Evolutionary conservation across 2,888 invertebrate genomes (phyloP), one percentile per base, ranked within the genome.

Genomic region (Coelopa pilipes): DNA sequence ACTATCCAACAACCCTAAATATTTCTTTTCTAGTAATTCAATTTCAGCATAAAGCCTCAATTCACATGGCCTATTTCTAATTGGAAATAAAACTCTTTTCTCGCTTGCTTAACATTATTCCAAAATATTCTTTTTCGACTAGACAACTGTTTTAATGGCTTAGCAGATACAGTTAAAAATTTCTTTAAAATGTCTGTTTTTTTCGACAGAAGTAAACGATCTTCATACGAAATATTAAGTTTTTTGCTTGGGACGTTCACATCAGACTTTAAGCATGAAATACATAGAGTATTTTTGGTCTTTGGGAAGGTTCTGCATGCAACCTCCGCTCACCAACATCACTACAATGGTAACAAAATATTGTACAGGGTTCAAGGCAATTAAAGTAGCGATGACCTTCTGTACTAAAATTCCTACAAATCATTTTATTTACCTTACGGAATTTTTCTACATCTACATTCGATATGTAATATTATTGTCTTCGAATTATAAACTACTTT

Each of bases 1-100:
- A n/a, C n/a, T n/a, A n/a, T n/a, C n/a, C n/a, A n/a, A n/a, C n/a
- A n/a, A n/a, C n/a, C n/a, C n/a, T n/a, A n/a, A n/a, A n/a, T n/a
- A n/a, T n/a, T n/a, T n/a, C n/a, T n/a, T n/a, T n/a, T n/a, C n/a
- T 75, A 66, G 7, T 19, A 53, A 55, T 62, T 10, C 76, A 77
- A 1, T 75, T 50, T 1, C 75, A 75, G n/a, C n/a, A n/a, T n/a
- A n/a, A n/a, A n/a, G n/a, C n/a, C n/a, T n/a, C n/a, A n/a, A n/a
- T n/a, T n/a, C n/a, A n/a, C n/a, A n/a, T n/a, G n/a, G n/a, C n/a
- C n/a, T n/a, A n/a, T n/a, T n/a, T n/a, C n/a, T n/a, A n/a, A n/a
- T n/a, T n/a, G n/a, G n/a, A n/a, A n/a, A n/a, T n/a, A n/a, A n/a
- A n/a, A n/a, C n/a, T n/a, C n/a, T n/a, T n/a, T n/a, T n/a, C n/a